Conservation (phyloP, 64 coral and sea anemone species). For the Porites australiensis region DNA sequence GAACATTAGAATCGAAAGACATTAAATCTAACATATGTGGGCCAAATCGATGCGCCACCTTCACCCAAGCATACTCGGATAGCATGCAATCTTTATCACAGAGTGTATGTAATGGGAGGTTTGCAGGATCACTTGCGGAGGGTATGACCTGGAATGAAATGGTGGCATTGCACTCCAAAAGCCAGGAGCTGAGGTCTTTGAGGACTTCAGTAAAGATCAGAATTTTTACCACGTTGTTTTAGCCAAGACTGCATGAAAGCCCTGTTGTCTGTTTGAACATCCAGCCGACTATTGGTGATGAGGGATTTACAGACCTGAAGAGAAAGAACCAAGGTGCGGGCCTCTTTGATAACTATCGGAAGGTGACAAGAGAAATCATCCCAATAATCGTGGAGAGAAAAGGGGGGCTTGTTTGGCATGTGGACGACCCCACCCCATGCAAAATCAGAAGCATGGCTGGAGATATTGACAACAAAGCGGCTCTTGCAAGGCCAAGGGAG, state of each 20-base stretch:
- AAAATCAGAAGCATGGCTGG: no score
- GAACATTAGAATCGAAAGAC: slow-evolving; percentile 40
- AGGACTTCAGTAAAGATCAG: slow-evolving; percentile 12
- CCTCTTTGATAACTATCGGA: no score
- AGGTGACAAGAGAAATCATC: no score
- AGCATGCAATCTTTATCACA: slow-evolving; percentile 48
- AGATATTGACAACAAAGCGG: no score
- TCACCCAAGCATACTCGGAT: background rate
- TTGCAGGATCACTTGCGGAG: slow-evolving; percentile 8
- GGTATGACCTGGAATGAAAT: slow-evolving; percentile 33
- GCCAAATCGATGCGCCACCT: slow-evolving; percentile 20
- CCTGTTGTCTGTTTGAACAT: slow-evolving; percentile 38
- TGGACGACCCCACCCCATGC: no score
- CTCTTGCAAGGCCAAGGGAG: no score
- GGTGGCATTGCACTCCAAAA: background rate
- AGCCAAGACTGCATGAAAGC: slow-evolving; percentile 35
- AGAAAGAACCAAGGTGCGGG: no score
- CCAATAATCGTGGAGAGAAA: no score
- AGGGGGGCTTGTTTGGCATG: no score
- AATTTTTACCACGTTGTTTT: slow-evolving; percentile 46
- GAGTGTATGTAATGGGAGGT: background rate
- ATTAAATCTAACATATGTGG: slow-evolving; percentile 49
- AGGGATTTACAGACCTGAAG: background rate
- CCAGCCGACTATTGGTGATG: background rate
- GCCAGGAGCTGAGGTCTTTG: background rate